Evolutionary conservation across 2,888 invertebrate genomes (phyloP), one percentile per base, ranked within the genome.

Genomic region (Ophion obscuratus): DNA sequence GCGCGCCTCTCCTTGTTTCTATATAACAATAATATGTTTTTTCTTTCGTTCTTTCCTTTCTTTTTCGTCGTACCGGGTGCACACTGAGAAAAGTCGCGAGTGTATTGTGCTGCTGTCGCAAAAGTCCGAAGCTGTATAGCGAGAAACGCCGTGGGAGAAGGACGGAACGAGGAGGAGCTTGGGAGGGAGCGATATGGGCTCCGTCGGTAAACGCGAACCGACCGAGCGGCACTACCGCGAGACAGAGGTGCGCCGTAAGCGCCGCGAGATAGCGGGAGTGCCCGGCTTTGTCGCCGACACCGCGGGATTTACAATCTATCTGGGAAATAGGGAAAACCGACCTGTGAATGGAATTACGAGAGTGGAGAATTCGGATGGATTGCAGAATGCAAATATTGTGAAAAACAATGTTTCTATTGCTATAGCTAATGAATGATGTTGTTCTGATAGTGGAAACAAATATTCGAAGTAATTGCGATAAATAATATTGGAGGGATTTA

Each of bases 31-130:
- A 73, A 73, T 71, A 36, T 73, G 24, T 59, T 61, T 24, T 66
- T 20, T 5, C 24, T 11, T n/a, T 70, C 24, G 6, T n/a, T 70
- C 40, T n/a, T 70, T 53, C 64, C 71, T 71, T 57, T 40, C 66
- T 71, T 9, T 64, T 62, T 59, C 78, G 27, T 68, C 59, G 59
- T 78, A 78, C 78, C 78, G 68, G 78, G 78, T 78, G 67, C 36
- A 67, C 78, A 70, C 78, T 59, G 59, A 40, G 40, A 40, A 68
- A 40, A 67, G 10, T 67, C 76, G 36, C 67, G 66, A 67, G 67
- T 57, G 57, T 67, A 53, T 77, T 77, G 20, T 66, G 53, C 66
- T 66, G 66, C 67, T 77, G 57, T 31, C 66, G 76, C 76, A 57
- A 77, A 77, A 14, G 66, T 77, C 27, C 66, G 14, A 27, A 77